phyloP scores from a whole-genome alignment of 2,888 invertebrate species.

The Perdita meconis region DNA sequence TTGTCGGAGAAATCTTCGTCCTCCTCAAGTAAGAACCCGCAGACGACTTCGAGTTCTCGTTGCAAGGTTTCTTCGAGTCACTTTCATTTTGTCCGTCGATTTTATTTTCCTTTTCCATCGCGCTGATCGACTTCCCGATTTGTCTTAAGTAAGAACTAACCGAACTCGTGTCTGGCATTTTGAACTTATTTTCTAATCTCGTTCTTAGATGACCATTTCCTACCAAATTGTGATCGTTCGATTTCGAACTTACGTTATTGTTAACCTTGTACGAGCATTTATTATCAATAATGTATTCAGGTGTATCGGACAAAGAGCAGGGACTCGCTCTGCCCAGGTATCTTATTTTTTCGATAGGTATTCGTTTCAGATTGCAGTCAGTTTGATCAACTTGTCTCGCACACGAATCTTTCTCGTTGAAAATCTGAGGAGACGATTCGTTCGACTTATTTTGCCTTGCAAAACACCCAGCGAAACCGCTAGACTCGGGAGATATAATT shows the following conservation, averaged over 20 bases:
- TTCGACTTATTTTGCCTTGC: constrained; percentile 71
- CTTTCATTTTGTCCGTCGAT: constrained; percentile 63
- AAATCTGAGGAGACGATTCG: constrained; percentile 45
- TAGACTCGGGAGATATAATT: constrained; percentile 69
- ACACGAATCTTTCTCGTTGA: constrained; percentile 59
- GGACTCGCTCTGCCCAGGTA: constrained; percentile 76
- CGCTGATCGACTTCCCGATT: constrained; percentile 77
- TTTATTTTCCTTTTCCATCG: constrained; percentile 75
- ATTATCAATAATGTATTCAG: constrained; percentile 73
- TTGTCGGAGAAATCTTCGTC: constrained; percentile 82
- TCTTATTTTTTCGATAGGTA: constrained; percentile 77
- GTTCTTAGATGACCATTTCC: constrained; percentile 35
- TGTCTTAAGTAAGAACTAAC: constrained; percentile 80
- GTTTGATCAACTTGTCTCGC: constrained; percentile 73
- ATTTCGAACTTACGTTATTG: constrained; percentile 62
- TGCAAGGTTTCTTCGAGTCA: constrained; percentile 64
- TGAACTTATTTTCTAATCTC: constrained; percentile 71
- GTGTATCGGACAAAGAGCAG: constrained; percentile 65
- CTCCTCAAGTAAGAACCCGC: constrained; percentile 79
- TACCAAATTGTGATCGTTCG: constrained; percentile 44
- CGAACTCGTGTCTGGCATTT: constrained; percentile 74
- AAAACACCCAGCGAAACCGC: constrained; percentile 74
- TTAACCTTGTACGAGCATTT: constrained; percentile 75
- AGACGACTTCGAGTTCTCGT: constrained; percentile 68
- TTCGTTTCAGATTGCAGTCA: constrained; percentile 67